Base-by-base conservation (phyloP, 2,113 vertebrate species). In the Neotoma lepida region DNA sequence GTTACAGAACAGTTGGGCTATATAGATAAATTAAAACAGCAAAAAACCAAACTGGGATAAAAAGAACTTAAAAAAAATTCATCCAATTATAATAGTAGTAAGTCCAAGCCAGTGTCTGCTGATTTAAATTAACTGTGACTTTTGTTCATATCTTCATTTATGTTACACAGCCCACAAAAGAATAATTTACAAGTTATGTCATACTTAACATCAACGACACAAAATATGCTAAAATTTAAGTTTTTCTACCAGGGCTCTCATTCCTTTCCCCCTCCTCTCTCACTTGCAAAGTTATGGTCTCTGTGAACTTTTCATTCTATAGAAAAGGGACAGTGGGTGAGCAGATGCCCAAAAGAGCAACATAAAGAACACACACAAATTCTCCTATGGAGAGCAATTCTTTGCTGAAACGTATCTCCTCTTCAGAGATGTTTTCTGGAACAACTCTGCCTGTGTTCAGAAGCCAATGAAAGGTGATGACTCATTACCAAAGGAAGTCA, bases 101-200 rank as follows among this genome's bases (percentile, higher is more conserved):
- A 51, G 10, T n/a, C 30, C 49, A 80, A 80, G 18, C 64, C 14
- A 68, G 12, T n/a, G 64, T 82, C 46, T 85, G 30, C 17, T 66
- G 13, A 12, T 70, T 86, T 86, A 68, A 86, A n/a, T 56, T 56
- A 81, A 39, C 5, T 86, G 64, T 51, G 46, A 70, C 64, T n/a
- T n/a, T 68, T 51, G 44, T 51, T 86, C 7, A 51, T 54, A 54
- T 51, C 33, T 86, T 51, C 9, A 87, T 44, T 85, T 82, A 51
- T 73, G 46, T 56, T 46, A 56, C 18, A 82, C 6, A 66, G 82
- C 35, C 88, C 3, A 4, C 9, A 81, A 80, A 92, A 46, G 17
- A 92, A 74, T 68, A 26, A 88, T 88, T 86, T 92, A 3, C 85
- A 63, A 49, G 93, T 82, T 87, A 49, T 41, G 44, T 80, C 49